A percentile compares a stretch with the other conserved stretches of the same genome.
phyloP scores from a whole-genome alignment of 2,888 invertebrate species.

The Ichneumoninae sp. region DNA sequence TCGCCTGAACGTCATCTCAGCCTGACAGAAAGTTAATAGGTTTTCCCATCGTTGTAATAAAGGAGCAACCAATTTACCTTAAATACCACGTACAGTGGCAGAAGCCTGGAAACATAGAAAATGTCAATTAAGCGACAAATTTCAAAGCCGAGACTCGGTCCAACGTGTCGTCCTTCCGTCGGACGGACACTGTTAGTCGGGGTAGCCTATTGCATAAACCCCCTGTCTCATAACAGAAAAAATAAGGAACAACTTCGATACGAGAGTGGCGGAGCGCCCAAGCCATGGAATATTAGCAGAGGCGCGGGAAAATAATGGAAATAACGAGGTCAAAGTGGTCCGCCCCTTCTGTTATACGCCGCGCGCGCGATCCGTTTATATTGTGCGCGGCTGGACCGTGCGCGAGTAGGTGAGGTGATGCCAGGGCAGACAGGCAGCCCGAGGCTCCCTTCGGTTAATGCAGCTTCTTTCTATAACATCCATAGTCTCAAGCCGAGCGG shows the following conservation, averaged over 20 bases:
- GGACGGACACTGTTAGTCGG: slow-evolving; percentile 5
- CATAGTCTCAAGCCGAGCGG: background rate
- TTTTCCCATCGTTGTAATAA: background rate
- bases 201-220: slow-evolving; percentile 11
- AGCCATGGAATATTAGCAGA: slow-evolving; percentile 70
- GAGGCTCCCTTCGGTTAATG: slow-evolving; percentile 45
- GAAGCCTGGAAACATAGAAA: background rate
- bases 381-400: slow-evolving; percentile 56
- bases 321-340: slow-evolving; percentile 76
- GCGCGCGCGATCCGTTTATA: slow-evolving; percentile 64
- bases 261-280: slow-evolving; percentile 57
- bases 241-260: slow-evolving; percentile 51
- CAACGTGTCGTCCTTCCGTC: slow-evolving; percentile 37
- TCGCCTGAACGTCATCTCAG: background rate
- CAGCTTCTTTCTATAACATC: slow-evolving; percentile 11
- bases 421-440: slow-evolving; percentile 58
- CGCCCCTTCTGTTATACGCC: slow-evolving; percentile 66
- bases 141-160: slow-evolving; percentile 3
- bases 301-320: slow-evolving; percentile 74
- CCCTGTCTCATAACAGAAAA: slow-evolving; percentile 6
- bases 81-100: background rate
- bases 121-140: slow-evolving; percentile 34
- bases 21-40: background rate
- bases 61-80: background rate
- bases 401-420: slow-evolving; percentile 57